These are phyloP conservation scores for Liolophura sinensis DNA, from an alignment of 1,140 invertebrate genomes.

Conservation along the genomic window DNA sequence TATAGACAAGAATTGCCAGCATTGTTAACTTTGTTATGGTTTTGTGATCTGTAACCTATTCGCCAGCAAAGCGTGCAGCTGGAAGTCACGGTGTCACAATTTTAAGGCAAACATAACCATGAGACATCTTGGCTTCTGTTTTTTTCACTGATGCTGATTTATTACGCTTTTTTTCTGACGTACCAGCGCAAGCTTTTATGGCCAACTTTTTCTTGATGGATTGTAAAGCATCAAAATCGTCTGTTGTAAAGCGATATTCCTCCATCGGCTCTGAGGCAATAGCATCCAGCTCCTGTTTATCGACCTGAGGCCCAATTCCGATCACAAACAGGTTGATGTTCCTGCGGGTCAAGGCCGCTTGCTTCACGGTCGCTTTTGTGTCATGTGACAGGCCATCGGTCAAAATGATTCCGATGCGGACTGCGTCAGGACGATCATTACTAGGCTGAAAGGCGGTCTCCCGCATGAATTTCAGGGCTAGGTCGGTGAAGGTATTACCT, in stretches of 20 bases:
- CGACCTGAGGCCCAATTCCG: conserved; percentile 20
- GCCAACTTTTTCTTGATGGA: too few relatives aligned
- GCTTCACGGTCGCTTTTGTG: conserved; percentile 21
- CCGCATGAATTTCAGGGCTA: conserved; percentile 30
- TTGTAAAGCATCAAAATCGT: too few relatives aligned
- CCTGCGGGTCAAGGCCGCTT: conserved; percentile 28
- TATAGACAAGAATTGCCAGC: too few relatives aligned
- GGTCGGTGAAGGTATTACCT: conserved; percentile 31
- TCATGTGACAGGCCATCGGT: conserved; percentile 23
- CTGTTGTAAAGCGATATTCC: not conserved
- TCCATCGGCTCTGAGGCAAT: conserved; percentile 10
- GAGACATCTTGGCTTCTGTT: too few relatives aligned
- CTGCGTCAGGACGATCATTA: conserved; percentile 22
- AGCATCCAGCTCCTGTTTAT: conserved; percentile 22
- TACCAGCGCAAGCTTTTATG: too few relatives aligned
- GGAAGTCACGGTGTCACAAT: too few relatives aligned
- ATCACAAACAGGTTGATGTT: conserved; percentile 34
- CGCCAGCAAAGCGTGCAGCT: too few relatives aligned
- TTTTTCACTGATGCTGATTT: too few relatives aligned
- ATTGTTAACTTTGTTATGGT: too few relatives aligned
- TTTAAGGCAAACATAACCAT: too few relatives aligned
- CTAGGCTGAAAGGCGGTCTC: conserved; percentile 32
- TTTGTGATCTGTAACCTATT: too few relatives aligned
- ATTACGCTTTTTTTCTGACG: too few relatives aligned
- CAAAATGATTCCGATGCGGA: conserved; percentile 30